phyloP scores from a whole-genome alignment of 2,113 vertebrate species.

The Tachysurus vachellii region DNA sequence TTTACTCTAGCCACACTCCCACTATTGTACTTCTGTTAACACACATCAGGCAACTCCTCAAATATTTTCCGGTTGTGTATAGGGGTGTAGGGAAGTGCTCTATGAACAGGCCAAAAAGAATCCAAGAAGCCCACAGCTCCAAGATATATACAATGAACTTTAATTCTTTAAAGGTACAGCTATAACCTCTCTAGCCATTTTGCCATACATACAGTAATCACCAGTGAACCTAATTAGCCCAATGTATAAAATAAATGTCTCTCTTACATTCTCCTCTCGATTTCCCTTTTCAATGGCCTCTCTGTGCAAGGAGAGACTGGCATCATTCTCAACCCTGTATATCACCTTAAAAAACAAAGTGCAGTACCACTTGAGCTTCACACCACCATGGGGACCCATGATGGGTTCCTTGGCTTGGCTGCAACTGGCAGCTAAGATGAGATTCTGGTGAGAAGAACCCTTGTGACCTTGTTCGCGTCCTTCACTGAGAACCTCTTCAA shows the following conservation, averaged over 20 bases:
- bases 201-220: not conserved
- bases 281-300: constrained; percentile 25
- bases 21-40: constrained; percentile 63
- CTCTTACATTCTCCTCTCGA: constrained; percentile 5
- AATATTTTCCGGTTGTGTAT: constrained; percentile 53
- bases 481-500: constrained; percentile 46
- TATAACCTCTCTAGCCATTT: not conserved
- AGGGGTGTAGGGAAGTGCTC: constrained; percentile 42
- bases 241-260: constrained; percentile 17
- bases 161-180: not conserved
- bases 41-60: constrained; percentile 57
- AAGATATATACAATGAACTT: not conserved
- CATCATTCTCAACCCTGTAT: constrained; percentile 38
- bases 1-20: constrained; percentile 42
- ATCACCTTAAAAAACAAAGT: constrained; percentile 34
- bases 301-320: constrained; percentile 23
- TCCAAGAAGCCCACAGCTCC: not conserved
- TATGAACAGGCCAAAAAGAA: not conserved
- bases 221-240: constrained; percentile 1
- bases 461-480: constrained; percentile 56
- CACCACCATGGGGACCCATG: constrained; percentile 44
- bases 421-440: constrained; percentile 41
- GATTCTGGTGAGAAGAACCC: constrained; percentile 45
- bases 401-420: constrained; percentile 39
- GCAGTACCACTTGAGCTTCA: constrained; percentile 44